Evolutionary conservation across 2,113 vertebrate genomes (phyloP).

Genomic region (Terrapene triunguis): DNA sequence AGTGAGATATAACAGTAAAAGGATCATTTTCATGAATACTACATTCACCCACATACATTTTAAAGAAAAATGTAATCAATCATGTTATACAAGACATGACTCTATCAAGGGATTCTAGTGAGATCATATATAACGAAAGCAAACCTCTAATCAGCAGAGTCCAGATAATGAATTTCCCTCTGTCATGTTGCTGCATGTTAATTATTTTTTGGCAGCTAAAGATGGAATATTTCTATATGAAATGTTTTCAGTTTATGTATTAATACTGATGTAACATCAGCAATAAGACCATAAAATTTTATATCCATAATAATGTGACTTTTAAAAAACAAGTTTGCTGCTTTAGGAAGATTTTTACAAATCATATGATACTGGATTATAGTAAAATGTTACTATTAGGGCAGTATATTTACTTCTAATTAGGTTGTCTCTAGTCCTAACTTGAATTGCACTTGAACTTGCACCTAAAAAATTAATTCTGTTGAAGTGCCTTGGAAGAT

Average conservation of each 20-base stretch:
- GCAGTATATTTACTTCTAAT: not conserved
- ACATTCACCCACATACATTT: slow-evolving; percentile 10
- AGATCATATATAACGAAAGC: slow-evolving; percentile 9
- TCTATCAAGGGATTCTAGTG: slow-evolving; percentile 28
- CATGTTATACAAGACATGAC: slow-evolving; percentile 28
- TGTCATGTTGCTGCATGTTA: not conserved
- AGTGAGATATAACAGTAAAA: not conserved
- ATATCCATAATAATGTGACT: not conserved
- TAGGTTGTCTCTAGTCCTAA: not conserved
- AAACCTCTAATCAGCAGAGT: slow-evolving; percentile 24
- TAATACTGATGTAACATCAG: slow-evolving; percentile 1
- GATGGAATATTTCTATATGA: not conserved
- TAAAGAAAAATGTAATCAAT: slow-evolving; percentile 40
- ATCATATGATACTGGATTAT: not conserved
- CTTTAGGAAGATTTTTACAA: not conserved
- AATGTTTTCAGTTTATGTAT: not conserved
- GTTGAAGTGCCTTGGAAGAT: not conserved
- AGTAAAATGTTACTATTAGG: not conserved
- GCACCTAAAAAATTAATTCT: not conserved
- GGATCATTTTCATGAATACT: slow-evolving; percentile 18
- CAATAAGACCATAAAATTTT: not conserved
- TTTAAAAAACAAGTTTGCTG: not conserved
- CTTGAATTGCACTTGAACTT: not conserved
- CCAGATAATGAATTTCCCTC: not conserved
- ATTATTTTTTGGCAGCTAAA: not conserved